phyloP scores from a whole-genome alignment of 2,888 invertebrate species.

The Linnaemya tessellans region DNA sequence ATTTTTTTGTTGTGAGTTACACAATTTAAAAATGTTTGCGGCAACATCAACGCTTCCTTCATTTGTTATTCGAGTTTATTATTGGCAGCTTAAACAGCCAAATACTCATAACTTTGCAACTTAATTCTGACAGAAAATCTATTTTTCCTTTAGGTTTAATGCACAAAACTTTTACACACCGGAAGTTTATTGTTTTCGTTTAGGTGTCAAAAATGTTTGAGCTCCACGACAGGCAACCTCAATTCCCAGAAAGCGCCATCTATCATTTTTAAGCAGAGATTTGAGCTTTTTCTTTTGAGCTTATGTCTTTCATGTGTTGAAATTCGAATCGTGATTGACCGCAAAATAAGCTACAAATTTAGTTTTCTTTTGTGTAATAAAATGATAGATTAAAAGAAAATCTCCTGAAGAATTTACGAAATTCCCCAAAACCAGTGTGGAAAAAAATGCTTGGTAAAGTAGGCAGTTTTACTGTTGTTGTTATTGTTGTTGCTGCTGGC shows the following conservation, averaged over 20 bases:
- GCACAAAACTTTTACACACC: conserved; percentile 32
- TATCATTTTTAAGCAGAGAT: conserved; percentile 56
- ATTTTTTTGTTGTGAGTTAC: background rate
- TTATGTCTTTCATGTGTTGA: conserved; percentile 19
- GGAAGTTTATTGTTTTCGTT: conserved; percentile 65
- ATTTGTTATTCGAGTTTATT: conserved; percentile 53
- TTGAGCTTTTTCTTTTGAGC: background rate
- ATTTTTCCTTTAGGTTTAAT: conserved; percentile 18
- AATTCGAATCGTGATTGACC: conserved; percentile 63
- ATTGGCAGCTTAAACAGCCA: conserved; percentile 47
- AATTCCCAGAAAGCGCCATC: conserved; percentile 65
- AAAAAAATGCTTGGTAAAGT: conserved; percentile 17
- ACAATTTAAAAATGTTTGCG: background rate
- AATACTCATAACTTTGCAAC: conserved; percentile 3
- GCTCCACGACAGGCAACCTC: background rate
- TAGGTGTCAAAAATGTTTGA: conserved; percentile 39
- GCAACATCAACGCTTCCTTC: background rate
- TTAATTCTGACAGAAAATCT: conserved; percentile 13
- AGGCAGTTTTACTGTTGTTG: conserved; percentile 10
- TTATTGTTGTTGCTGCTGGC: background rate
- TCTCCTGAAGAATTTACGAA: conserved; percentile 66
- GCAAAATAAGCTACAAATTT: conserved; percentile 42
- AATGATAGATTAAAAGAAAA: conserved; percentile 66
- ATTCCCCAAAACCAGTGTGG: conserved; percentile 51
- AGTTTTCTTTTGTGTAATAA: conserved; percentile 40